Percentiles rank a stretch among this genome's conserved stretches.
Conservation (phyloP, 2,888 invertebrate species). For the Eilema griseolum region DNA sequence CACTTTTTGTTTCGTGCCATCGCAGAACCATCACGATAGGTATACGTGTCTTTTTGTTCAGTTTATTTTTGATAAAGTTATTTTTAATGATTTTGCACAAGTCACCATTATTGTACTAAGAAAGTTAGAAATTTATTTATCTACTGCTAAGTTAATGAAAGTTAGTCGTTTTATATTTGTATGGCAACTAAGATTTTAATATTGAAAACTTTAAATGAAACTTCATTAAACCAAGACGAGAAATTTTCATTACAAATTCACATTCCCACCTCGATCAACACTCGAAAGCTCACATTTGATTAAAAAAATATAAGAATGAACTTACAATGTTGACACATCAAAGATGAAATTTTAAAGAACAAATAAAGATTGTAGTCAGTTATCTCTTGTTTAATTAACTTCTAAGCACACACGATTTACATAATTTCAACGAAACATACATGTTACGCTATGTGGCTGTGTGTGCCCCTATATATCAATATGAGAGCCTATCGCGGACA, state of each 20-base stretch:
- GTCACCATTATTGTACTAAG: background rate
- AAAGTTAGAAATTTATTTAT: background rate
- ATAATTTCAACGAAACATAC: constrained; percentile 72
- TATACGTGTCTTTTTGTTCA: background rate
- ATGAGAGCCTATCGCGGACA: constrained; percentile 75
- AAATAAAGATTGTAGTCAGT: constrained; percentile 76
- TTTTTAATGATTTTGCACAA: background rate
- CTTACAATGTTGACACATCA: constrained; percentile 64
- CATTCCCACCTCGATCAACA: constrained; percentile 35
- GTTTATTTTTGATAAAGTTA: background rate
- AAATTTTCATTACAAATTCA: constrained; percentile 26
- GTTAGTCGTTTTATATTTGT: background rate
- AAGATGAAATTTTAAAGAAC: constrained; percentile 69
- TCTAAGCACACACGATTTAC: constrained; percentile 79
- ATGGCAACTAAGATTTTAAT: background rate
- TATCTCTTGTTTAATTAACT: constrained; percentile 84
- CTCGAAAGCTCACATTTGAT: constrained; percentile 37
- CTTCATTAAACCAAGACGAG: constrained; percentile 1
- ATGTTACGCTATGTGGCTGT: constrained; percentile 64
- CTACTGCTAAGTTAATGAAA: background rate
- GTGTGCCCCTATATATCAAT: constrained; percentile 78
- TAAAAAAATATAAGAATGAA: constrained; percentile 36
- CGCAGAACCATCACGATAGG: background rate
- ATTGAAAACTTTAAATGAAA: background rate
- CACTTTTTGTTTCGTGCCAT: background rate